Conservation (phyloP, 2,888 invertebrate species). For the Polymixis flavicincta region DNA sequence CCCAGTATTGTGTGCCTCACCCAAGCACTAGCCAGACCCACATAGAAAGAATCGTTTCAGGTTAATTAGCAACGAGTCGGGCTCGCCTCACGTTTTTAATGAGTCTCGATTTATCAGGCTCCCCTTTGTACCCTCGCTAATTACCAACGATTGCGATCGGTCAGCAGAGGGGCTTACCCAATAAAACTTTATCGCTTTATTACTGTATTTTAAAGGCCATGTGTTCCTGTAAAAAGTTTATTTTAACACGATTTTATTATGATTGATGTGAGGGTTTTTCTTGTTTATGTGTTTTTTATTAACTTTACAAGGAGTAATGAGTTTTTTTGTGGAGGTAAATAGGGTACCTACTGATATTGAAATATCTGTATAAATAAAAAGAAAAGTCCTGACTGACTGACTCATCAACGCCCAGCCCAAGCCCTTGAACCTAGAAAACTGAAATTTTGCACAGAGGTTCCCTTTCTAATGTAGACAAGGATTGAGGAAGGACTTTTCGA, state of each 20-base stretch:
- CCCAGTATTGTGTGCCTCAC: background rate
- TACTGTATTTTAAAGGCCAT: background rate
- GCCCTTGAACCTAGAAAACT: too few relatives aligned
- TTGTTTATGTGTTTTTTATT: slow-evolving; percentile 3
- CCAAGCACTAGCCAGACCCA: background rate
- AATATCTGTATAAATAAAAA: too few relatives aligned
- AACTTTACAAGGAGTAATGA: too few relatives aligned
- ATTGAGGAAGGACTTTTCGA: too few relatives aligned
- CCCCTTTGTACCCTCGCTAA: slow-evolving; percentile 46
- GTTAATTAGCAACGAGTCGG: slow-evolving; percentile 50
- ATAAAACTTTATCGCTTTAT: slow-evolving; percentile 40
- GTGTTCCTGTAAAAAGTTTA: background rate
- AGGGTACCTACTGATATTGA: too few relatives aligned
- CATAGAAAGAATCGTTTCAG: slow-evolving; percentile 47
- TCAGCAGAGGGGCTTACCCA: slow-evolving; percentile 25
- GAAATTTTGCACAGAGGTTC: too few relatives aligned
- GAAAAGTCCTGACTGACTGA: too few relatives aligned
- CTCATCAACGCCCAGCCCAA: too few relatives aligned
- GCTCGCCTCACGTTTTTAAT: slow-evolving; percentile 49
- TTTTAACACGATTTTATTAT: background rate
- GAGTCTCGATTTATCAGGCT: slow-evolving; percentile 49
- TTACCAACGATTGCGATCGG: slow-evolving; percentile 47
- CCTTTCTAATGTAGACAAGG: too few relatives aligned
- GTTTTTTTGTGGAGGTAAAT: background rate
- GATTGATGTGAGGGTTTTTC: background rate